Evolutionary conservation across 2,797 vertebrate species (phyloP).

Genomic region (Labroides dimidiatus): DNA sequence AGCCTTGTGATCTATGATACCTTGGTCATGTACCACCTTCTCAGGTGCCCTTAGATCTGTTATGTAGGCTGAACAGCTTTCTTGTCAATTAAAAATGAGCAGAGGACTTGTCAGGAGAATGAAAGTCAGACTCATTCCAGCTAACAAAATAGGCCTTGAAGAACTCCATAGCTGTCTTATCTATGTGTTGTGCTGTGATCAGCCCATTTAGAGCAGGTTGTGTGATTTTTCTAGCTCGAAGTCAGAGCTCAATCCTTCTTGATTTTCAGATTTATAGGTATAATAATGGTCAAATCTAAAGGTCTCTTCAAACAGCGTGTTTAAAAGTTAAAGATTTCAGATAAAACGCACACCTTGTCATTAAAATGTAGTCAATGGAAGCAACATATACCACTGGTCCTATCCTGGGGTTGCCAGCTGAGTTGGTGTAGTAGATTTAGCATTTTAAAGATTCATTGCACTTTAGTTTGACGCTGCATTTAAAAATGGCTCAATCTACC

Average conservation of each 20-base stretch:
- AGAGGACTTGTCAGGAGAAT: background rate
- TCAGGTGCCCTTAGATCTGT: slow-evolving; percentile 6
- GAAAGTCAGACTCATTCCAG: background rate
- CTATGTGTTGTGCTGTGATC: background rate
- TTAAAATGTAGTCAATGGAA: background rate
- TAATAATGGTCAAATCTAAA: background rate
- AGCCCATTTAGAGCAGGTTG: too few species aligned
- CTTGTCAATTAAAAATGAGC: too few species aligned
- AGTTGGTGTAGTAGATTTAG: background rate
- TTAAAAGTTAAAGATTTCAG: too few species aligned
- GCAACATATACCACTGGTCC: background rate
- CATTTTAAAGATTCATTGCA: too few species aligned
- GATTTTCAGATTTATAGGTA: background rate
- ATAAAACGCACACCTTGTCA: too few species aligned
- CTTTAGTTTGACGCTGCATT: too few species aligned
- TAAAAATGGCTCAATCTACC: slow-evolving; percentile 23
- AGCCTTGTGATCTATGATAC: slow-evolving; percentile 1
- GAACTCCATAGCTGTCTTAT: slow-evolving; percentile 8
- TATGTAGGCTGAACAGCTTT: background rate
- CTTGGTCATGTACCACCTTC: slow-evolving; percentile 16
- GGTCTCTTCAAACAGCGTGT: background rate
- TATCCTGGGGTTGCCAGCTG: background rate
- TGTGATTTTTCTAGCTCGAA: background rate
- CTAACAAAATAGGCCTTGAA: background rate
- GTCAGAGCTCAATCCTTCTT: background rate